A percentile compares a stretch with the other conserved stretches of the same genome.
Evolutionary conservation across 2,113 vertebrate genomes (phyloP).

Genomic region (Ramphastos sulfuratus): DNA sequence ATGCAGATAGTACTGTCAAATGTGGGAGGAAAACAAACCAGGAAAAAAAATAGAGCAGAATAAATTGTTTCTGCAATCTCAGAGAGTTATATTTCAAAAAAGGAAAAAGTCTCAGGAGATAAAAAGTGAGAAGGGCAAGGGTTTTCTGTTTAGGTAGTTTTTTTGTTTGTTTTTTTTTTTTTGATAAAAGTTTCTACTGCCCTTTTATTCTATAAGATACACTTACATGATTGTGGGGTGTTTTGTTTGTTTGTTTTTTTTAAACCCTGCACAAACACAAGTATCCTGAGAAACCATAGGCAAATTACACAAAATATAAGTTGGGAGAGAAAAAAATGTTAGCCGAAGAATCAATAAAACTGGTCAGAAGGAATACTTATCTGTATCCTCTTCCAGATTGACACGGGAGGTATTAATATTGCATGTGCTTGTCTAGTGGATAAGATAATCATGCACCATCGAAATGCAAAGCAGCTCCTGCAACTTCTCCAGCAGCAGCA

Average conservation of each 20-base stretch:
- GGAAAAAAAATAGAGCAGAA: conserved; percentile 43
- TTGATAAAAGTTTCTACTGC: neutral
- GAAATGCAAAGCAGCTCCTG: conserved; percentile 30
- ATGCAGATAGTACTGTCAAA: conserved; percentile 36
- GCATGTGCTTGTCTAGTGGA: conserved; percentile 11
- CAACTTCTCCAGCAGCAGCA: neutral
- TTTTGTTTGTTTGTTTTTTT: no score
- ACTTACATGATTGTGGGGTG: neutral
- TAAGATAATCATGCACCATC: conserved; percentile 43
- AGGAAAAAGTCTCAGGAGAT: neutral
- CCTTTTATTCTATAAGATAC: neutral
- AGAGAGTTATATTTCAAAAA: neutral
- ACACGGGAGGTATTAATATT: conserved; percentile 41
- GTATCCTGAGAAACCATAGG: neutral
- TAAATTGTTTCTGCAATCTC: conserved; percentile 33
- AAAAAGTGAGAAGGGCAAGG: neutral
- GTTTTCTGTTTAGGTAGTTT: neutral
- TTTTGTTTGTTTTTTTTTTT: neutral
- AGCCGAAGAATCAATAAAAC: conserved; percentile 33
- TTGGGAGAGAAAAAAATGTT: neutral
- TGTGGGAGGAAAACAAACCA: conserved; percentile 18
- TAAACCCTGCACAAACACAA: neutral
- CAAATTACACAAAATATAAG: neutral
- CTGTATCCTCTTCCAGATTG: conserved; percentile 27
- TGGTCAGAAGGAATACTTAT: conserved; percentile 5